phyloP scores from a whole-genome alignment of 2,888 invertebrate genomes.

The Lepidochrysops patricia region DNA sequence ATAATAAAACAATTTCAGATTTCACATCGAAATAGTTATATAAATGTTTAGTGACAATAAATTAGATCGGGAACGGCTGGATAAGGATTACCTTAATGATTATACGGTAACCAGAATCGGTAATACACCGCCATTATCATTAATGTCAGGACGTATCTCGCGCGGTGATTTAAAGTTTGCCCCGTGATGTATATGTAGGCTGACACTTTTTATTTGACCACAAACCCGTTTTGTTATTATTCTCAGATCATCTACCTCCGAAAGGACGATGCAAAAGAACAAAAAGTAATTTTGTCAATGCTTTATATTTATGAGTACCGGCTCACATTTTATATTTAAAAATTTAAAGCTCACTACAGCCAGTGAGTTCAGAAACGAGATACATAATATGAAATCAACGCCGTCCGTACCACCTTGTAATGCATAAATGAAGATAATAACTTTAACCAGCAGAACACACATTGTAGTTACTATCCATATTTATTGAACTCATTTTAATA shows the following conservation, averaged over 20 bases:
- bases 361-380: background rate
- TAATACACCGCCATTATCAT: conserved; percentile 14
- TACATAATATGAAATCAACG: background rate
- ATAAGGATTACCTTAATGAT: conserved; percentile 16
- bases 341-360: background rate
- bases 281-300: background rate
- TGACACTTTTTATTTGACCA: conserved; percentile 12
- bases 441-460: background rate
- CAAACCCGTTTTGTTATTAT: conserved; percentile 4
- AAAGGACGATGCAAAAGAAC: background rate
- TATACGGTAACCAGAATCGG: conserved; percentile 12
- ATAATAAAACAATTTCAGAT: background rate
- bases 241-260: background rate
- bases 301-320: background rate
- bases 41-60: conserved; percentile 12
- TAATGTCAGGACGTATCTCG: conserved; percentile 11
- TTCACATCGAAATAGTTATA: background rate
- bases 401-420: background rate
- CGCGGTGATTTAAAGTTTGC: conserved; percentile 13
- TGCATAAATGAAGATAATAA: background rate
- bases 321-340: background rate
- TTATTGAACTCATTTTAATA: conserved; percentile 2
- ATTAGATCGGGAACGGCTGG: conserved; percentile 6
- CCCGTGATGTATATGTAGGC: conserved; percentile 13
- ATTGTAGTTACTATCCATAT: background rate